Base-by-base conservation (phyloP, 2,888 invertebrate species). In the Campaea margaritaria region DNA sequence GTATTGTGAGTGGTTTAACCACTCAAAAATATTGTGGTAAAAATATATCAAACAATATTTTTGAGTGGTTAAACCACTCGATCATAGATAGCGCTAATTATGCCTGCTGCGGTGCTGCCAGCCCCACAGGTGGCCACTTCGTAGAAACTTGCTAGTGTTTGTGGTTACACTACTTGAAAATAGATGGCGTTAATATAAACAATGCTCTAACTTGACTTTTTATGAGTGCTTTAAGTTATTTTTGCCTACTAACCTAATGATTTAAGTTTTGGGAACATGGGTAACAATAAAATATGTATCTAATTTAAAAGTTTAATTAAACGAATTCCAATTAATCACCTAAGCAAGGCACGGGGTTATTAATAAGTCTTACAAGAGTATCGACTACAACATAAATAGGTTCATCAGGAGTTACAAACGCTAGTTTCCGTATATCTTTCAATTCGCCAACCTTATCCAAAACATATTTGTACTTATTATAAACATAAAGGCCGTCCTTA, bases 381-480 rank as follows among this genome's bases (percentile, higher is more conserved):
- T 89, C 91, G 7, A 73, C 67, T 0, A 86, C 81, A 0, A 80
- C 82, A 64, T 89, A 90, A 47, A 91, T 78, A 0, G 87, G 85
- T 21, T 88, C 86, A 15, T 85, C 82, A 2, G 69, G 66, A 34
- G 70, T 84, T 38, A 79, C 80, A 76, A 91, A 91, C 0, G 83
- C 75, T 0, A 91, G 55, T 31, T 83, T 83, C 67, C 69, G 85
- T 15, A 90, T 62, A 72, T 85, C 77, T 41, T 48, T 76, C 16
- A 90, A 65, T 8, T 81, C 73, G 1, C 83, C 78, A 8, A 84
- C 75, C 66, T 82, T 89, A 62, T 90, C 90, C 49, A 89, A 75
- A 0, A 80, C 85, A 58, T 79, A 90, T 55, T 90, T 91, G 57
- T 85, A 89, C 49, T 87, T 89, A 72, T 91, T 90, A 45, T 90